Percentiles rank a stretch among this genome's conserved stretches.
Conservation (phyloP, 2,888 invertebrate genomes). For the Lycocerus yunnanus region DNA sequence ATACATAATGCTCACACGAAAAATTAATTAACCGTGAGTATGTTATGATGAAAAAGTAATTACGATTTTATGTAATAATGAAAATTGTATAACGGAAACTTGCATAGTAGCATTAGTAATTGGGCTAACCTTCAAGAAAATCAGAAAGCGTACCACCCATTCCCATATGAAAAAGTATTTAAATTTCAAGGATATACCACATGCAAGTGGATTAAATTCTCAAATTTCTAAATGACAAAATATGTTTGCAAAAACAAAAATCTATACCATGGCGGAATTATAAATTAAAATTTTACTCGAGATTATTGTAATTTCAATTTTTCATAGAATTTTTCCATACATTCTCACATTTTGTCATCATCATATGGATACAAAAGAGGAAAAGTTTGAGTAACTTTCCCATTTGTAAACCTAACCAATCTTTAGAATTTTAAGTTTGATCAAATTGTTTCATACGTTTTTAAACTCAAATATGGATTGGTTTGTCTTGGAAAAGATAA, state of each 20-base stretch:
- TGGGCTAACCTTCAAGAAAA: not conserved
- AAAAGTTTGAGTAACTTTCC: too few relatives aligned
- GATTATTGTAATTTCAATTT: too few relatives aligned
- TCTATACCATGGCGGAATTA: too few relatives aligned
- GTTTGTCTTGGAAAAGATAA: too few relatives aligned
- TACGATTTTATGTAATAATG: not conserved
- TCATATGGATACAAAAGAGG: too few relatives aligned
- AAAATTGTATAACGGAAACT: not conserved
- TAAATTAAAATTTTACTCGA: too few relatives aligned
- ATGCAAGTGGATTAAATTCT: not conserved
- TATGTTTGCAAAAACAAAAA: not conserved
- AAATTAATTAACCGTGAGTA: not conserved
- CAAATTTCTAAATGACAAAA: not conserved
- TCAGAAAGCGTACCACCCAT: not conserved
- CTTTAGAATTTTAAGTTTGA: too few relatives aligned
- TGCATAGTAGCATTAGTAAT: not conserved
- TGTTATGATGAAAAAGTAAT: not conserved
- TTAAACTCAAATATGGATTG: too few relatives aligned
- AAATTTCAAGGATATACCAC: not conserved
- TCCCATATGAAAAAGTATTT: not conserved
- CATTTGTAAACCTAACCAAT: too few relatives aligned
- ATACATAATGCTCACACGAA: not conserved
- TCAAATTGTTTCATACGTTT: too few relatives aligned
- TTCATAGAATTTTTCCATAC: too few relatives aligned
- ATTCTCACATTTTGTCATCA: too few relatives aligned